These are phyloP conservation scores for Micrasema longulum DNA, from an alignment of 1,140 invertebrate species.

Conservation along the genomic window DNA sequence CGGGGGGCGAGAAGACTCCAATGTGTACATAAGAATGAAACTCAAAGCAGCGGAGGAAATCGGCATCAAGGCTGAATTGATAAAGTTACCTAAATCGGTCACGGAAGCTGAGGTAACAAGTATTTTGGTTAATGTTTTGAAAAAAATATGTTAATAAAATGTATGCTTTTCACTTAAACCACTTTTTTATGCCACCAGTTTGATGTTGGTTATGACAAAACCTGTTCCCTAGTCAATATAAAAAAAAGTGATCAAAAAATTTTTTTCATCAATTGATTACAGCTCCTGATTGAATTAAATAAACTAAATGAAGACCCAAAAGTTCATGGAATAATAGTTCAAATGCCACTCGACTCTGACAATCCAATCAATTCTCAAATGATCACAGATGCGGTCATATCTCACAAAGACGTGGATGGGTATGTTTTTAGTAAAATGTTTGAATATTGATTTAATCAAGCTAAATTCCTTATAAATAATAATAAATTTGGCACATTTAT, in stretches of 20 bases:
- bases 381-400: constrained; percentile 87
- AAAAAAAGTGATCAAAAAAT: too few species aligned
- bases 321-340: constrained; percentile 96
- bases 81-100: constrained; percentile 84
- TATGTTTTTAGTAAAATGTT: constrained; percentile 64
- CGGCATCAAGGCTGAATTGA: constrained; percentile 86
- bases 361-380: constrained; percentile 86
- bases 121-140: background rate
- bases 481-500: too few species aligned
- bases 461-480: too few species aligned
- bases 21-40: constrained; percentile 98
- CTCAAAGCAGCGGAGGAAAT: constrained; percentile 92
- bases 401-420: constrained; percentile 96
- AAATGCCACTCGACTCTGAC: constrained; percentile 92
- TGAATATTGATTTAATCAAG: too few species aligned
- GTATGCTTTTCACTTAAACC: too few species aligned
- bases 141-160: too few species aligned
- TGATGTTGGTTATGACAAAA: too few species aligned
- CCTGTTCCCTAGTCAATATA: too few species aligned
- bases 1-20: constrained; percentile 96
- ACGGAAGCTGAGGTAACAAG: constrained; percentile 85
- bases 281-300: constrained; percentile 77
- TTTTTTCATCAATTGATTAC: constrained; percentile 19
- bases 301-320: constrained; percentile 85
- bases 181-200: too few species aligned